Evolutionary conservation across 2,113 vertebrate genomes (phyloP), one percentile per base, ranked within the genome.

Genomic region (Trogon melanurus): DNA sequence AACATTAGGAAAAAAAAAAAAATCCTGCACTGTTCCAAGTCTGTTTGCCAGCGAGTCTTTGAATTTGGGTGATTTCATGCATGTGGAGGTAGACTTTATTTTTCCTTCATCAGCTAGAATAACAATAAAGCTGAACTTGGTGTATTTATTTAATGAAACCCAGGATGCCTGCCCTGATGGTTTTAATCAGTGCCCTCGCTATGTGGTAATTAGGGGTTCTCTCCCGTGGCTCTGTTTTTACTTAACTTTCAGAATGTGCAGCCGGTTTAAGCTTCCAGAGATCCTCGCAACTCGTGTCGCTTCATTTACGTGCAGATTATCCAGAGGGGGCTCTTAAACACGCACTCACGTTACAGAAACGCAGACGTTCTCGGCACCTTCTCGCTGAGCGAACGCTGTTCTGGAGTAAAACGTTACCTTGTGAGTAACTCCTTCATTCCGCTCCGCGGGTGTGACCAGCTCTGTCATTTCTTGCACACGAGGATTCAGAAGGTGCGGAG

Each of bases 141-240:
- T 87, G 53, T 97, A 97, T 97, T 96, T 96, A 71, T 84, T 90
- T 95, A 95, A 90, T 73, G 95, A 93, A 97, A 97, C 82, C 51
- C 95, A 96, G 98, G 96, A 97, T 96, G 84, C 93, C 72, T 95
- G 73, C 93, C 71, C 88, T 75, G 79, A 94, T 98, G 97, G 96
- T 97, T 98, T 98, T 92, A 97, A 98, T 98, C 97, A 98, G 95
- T 88, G 91, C 72, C 54, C 97, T 97, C 6, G 19, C 95, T 95
- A 90, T 96, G 95, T 96, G 96, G 96, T 96, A 96, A 97, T 76
- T 93, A 96, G 86, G 94, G 87, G 91, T 96, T 93, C 96, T 95
- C 82, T 70, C 93, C 78, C 79, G 18, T 65, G 78, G 91, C 70
- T 97, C 97, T 98, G 97, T 45, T 97, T 98, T 95, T 94, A 95